phyloP scores from a whole-genome alignment of 2,888 invertebrate species.

The Dichetophora obliterata region DNA sequence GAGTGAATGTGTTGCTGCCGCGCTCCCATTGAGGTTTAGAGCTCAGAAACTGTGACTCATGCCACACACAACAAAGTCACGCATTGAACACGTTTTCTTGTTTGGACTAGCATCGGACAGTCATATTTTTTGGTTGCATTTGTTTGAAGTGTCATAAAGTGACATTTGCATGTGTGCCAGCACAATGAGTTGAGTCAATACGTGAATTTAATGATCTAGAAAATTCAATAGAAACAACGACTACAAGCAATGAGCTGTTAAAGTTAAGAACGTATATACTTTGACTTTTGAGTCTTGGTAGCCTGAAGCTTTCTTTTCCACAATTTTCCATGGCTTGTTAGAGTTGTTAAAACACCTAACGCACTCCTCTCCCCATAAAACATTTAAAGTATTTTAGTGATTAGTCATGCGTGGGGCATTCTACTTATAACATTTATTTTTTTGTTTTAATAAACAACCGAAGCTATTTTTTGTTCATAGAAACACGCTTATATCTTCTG shows the following conservation, averaged over 20 bases:
- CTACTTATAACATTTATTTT: too few relatives aligned
- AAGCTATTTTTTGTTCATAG: not conserved
- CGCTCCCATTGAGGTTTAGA: too few relatives aligned
- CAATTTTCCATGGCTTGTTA: too few relatives aligned
- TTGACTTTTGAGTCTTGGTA: too few relatives aligned
- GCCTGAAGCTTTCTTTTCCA: too few relatives aligned
- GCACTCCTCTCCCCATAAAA: too few relatives aligned
- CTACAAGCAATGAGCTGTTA: not conserved
- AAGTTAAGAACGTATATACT: too few relatives aligned
- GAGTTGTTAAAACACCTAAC: too few relatives aligned
- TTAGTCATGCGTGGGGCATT: too few relatives aligned
- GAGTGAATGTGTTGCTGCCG: not conserved
- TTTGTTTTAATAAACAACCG: too few relatives aligned
- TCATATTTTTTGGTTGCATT: too few relatives aligned
- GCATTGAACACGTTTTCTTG: slow-evolving; percentile 12
- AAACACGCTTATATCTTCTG: not conserved
- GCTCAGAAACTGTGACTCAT: not conserved
- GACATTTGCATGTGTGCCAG: not conserved
- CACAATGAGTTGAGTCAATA: not conserved
- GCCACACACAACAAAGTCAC: not conserved
- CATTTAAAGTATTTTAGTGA: too few relatives aligned
- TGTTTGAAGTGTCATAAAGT: not conserved
- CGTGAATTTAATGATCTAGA: slow-evolving; percentile 1
- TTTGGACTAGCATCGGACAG: not conserved
- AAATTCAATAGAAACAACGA: not conserved